These are phyloP conservation scores for Nomada fucata DNA, from an alignment of 2,888 invertebrate species.

Conservation along the genomic window DNA sequence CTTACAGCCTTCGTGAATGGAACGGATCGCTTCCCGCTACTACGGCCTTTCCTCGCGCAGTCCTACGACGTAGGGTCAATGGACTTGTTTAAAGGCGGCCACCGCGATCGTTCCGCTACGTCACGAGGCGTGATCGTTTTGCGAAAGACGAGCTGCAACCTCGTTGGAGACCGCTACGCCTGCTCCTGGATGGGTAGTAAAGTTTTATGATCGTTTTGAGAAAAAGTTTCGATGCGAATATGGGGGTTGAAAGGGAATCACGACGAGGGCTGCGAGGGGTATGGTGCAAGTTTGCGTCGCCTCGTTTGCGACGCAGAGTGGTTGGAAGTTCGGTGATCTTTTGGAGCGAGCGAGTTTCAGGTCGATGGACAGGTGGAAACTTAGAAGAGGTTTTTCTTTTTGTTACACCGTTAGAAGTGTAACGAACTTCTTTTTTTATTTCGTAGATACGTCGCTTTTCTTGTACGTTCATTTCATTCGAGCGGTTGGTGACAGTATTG, in stretches of 20 bases:
- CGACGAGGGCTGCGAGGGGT: no score
- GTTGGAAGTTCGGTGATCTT: no score
- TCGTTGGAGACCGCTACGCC: background rate
- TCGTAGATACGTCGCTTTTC: no score
- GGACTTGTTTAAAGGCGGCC: slow-evolving; percentile 58
- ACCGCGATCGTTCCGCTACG: slow-evolving; percentile 44
- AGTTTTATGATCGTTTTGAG: slow-evolving; percentile 5
- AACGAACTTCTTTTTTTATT: no score
- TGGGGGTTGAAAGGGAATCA: background rate
- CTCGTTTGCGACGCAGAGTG: no score
- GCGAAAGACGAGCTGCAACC: slow-evolving; percentile 32
- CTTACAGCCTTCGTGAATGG: slow-evolving; percentile 66
- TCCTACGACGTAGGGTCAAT: slow-evolving; percentile 59
- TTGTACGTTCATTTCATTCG: no score
- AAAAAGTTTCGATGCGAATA: background rate
- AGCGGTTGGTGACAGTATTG: no score
- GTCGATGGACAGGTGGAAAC: background rate
- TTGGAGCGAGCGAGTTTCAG: background rate
- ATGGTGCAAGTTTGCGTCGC: no score
- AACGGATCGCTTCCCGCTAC: slow-evolving; percentile 60
- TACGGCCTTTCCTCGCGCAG: slow-evolving; percentile 59
- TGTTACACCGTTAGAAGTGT: background rate
- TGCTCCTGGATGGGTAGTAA: background rate
- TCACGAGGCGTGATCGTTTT: slow-evolving; percentile 55
- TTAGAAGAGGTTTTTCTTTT: background rate